phyloP scores from a whole-genome alignment of 2,797 vertebrate species.

The Leptoclinus maculatus region DNA sequence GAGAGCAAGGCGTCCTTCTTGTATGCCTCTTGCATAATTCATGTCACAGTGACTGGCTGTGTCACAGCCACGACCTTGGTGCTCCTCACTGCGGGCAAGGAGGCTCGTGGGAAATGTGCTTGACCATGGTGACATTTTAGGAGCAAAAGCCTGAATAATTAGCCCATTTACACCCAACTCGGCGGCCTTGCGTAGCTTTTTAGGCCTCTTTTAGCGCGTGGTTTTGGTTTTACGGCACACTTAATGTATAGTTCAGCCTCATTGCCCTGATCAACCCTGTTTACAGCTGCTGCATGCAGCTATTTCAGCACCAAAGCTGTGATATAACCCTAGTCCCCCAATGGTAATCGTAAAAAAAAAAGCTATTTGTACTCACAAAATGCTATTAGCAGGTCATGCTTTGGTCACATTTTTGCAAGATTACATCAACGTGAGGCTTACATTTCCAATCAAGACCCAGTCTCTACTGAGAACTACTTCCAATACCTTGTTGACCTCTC shows the following conservation, averaged over 20 bases:
- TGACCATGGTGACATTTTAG: conserved; percentile 16
- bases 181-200: neutral
- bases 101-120: conserved; percentile 45
- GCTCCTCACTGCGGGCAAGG: conserved; percentile 23
- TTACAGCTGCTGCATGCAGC: neutral
- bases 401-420: conserved; percentile 20
- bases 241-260: neutral
- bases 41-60: conserved; percentile 39
- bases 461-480: neutral
- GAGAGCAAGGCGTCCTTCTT: conserved; percentile 8
- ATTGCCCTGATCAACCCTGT: neutral
- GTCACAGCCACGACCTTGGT: conserved; percentile 62
- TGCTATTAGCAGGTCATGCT: conserved; percentile 8
- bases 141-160: neutral
- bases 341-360: neutral
- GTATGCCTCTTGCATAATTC: conserved; percentile 59
- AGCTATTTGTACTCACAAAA: conserved; percentile 7
- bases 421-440: conserved; percentile 15
- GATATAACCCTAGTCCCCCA: neutral
- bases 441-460: conserved; percentile 7
- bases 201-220: neutral
- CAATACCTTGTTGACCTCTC: conserved; percentile 35
- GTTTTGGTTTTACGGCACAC: neutral
- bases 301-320: neutral
- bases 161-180: neutral